phyloP scores from a whole-genome alignment of 2,113 vertebrate genomes.

The Parus major region DNA sequence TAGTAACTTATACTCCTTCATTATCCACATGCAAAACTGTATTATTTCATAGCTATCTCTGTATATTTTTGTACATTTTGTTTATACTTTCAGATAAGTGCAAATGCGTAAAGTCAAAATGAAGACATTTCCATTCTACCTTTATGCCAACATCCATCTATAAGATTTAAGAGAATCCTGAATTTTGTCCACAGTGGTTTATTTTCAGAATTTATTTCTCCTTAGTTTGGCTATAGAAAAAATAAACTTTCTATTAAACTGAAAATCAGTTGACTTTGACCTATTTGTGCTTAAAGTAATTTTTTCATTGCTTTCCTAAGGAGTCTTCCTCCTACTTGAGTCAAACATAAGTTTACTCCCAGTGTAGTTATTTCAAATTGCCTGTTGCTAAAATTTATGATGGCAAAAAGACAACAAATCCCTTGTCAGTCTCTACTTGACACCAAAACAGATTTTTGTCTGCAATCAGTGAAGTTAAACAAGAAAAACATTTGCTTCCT shows the following conservation, averaged over 20 bases:
- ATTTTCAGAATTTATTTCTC: not conserved
- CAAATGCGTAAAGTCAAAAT: not conserved
- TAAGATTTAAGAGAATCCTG: not conserved
- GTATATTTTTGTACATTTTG: not conserved
- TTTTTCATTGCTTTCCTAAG: not conserved
- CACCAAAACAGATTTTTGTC: conserved; percentile 5
- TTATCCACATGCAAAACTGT: not conserved
- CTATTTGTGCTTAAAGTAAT: not conserved
- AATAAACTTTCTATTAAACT: not conserved
- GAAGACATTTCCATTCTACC: not conserved
- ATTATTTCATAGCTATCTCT: not conserved
- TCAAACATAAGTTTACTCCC: not conserved
- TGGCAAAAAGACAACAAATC: not conserved
- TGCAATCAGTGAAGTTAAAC: not conserved
- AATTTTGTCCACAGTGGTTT: not conserved
- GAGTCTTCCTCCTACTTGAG: not conserved
- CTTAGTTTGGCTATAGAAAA: not conserved
- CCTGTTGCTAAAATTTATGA: not conserved
- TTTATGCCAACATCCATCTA: not conserved
- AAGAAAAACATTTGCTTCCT: not conserved
- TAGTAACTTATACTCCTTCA: not conserved
- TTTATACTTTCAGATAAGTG: not conserved
- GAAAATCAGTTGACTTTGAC: not conserved
- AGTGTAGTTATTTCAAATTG: not conserved
- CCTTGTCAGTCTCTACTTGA: not conserved